A percentile compares a stretch with the other conserved stretches of the same genome.
Evolutionary conservation across 1,140 invertebrate species (phyloP).

Genomic region (Diuraphis noxia): DNA sequence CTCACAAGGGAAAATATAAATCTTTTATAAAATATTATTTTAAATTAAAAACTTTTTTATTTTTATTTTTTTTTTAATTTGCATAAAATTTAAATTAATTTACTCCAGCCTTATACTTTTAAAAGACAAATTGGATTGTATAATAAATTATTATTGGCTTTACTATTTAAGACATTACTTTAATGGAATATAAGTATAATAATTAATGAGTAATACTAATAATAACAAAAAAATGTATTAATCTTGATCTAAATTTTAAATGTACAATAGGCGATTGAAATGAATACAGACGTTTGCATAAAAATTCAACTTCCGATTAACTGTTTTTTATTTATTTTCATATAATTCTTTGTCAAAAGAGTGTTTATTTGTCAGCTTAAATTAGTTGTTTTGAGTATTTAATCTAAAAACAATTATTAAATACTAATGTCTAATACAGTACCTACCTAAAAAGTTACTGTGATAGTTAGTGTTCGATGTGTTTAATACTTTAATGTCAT

Average conservation of each 20-base stretch:
- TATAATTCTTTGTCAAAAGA: not conserved
- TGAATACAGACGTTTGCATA: not conserved
- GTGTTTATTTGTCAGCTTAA: constrained; percentile 9
- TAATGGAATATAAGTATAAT: not conserved
- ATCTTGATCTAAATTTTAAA: not conserved
- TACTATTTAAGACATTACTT: not conserved
- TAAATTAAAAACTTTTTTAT: constrained; percentile 40
- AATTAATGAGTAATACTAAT: constrained; percentile 21
- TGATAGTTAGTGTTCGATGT: not conserved
- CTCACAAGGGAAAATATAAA: not conserved
- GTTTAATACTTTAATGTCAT: constrained; percentile 22
- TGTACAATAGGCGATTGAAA: not conserved
- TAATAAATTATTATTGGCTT: constrained; percentile 27
- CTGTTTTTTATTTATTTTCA: not conserved
- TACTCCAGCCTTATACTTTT: not conserved
- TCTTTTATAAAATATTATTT: constrained; percentile 40
- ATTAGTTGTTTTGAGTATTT: not conserved
- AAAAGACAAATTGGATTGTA: constrained; percentile 15
- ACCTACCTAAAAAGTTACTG: not conserved
- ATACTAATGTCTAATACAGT: not conserved
- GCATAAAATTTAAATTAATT: constrained; percentile 35
- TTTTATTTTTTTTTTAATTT: constrained; percentile 16
- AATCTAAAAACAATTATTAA: constrained; percentile 17
- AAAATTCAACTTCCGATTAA: not conserved
- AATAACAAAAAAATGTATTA: not conserved